A percentile compares a stretch with the other conserved stretches of the same genome.
These are phyloP conservation scores for Helarctos malayanus DNA, from an alignment of 2,797 vertebrate species.

Conservation along the genomic window DNA sequence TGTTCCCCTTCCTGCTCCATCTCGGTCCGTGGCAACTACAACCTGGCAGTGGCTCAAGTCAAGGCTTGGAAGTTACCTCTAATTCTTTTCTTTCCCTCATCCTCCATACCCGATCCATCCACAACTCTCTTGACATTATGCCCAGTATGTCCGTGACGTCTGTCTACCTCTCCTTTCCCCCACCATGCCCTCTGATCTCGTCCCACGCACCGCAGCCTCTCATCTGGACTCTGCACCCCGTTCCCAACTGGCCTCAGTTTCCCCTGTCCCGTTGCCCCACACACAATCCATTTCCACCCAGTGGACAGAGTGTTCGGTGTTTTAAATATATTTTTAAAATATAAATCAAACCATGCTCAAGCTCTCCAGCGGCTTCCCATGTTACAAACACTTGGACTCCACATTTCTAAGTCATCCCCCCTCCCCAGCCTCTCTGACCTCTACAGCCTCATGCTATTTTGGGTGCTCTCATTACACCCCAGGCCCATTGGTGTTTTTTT, in stretches of 20 bases:
- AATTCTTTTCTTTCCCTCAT: not conserved
- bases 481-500: not conserved
- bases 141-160: not conserved
- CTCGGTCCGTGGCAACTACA: not conserved
- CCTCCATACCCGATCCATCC: not conserved
- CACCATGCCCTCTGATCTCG: not conserved
- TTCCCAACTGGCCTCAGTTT: not conserved
- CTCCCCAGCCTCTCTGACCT: not conserved
- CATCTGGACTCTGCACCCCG: not conserved
- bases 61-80: not conserved
- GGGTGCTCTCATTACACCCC: not conserved
- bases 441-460: not conserved
- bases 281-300: not conserved
- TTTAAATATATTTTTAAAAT: not conserved
- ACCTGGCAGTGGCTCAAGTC: not conserved
- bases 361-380: not conserved
- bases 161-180: not conserved
- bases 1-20: not conserved
- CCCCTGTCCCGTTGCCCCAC: too few relatives aligned
- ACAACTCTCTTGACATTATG: not conserved
- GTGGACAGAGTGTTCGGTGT: not conserved
- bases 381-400: not conserved
- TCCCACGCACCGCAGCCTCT: not conserved
- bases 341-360: not conserved
- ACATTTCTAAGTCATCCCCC: not conserved